A percentile compares a stretch with the other conserved stretches of the same genome.
phyloP scores from a whole-genome alignment of 2,113 vertebrate genomes.

The Cynopterus brachyotis region DNA sequence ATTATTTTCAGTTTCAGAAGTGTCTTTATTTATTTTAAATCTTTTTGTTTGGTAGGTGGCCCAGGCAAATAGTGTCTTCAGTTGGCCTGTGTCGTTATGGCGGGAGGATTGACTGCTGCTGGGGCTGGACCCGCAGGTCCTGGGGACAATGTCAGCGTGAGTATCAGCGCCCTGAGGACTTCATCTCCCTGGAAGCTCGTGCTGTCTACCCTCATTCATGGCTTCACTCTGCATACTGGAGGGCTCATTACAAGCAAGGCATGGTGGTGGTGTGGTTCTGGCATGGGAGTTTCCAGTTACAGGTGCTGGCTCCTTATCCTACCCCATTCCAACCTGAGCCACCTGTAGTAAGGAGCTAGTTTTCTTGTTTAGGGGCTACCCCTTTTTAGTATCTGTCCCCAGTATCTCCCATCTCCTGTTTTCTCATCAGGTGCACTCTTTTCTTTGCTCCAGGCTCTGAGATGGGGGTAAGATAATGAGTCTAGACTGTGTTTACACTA shows the following conservation, averaged over 20 bases:
- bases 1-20: not conserved
- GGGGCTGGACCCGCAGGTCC: constrained; percentile 94
- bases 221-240: not conserved
- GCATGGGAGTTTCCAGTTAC: not conserved
- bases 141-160: constrained; percentile 99
- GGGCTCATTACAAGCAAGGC: constrained; percentile 34
- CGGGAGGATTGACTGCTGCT: constrained; percentile 96
- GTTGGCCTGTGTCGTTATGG: constrained; percentile 94
- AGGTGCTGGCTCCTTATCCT: not conserved
- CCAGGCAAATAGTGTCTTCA: constrained; percentile 91
- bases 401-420: not conserved
- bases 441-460: constrained; percentile 37
- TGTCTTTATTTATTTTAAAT: not conserved
- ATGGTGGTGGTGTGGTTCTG: constrained; percentile 59
- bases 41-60: constrained; percentile 90
- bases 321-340: not conserved
- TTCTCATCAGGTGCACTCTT: not conserved
- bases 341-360: not conserved
- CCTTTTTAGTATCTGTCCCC: not conserved
- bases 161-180: constrained; percentile 84
- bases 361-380: not conserved
- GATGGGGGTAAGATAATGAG: constrained; percentile 56
- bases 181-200: constrained; percentile 75
- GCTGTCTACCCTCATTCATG: constrained; percentile 66
- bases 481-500: constrained; percentile 77